Evolutionary conservation across 2,888 invertebrate species (phyloP).

Genomic region (Augochlorella aurata): DNA sequence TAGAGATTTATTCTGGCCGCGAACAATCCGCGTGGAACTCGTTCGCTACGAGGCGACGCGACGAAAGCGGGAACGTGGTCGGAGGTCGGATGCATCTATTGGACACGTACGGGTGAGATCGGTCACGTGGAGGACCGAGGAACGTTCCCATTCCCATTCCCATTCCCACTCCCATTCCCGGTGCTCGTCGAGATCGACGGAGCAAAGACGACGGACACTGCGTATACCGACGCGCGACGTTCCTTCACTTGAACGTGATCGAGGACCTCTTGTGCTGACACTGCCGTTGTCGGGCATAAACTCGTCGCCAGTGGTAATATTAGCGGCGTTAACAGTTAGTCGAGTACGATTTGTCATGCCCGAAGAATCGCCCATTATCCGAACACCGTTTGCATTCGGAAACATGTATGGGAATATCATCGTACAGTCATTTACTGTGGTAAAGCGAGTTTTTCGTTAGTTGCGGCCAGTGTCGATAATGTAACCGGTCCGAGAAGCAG

Average conservation of each 20-base stretch:
- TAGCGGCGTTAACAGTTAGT: conserved; percentile 61
- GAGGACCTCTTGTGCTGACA: conserved; percentile 71
- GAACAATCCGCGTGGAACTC: too few relatives aligned
- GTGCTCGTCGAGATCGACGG: conserved; percentile 53
- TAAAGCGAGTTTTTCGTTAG: neutral
- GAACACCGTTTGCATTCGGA: neutral
- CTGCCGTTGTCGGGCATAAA: conserved; percentile 44
- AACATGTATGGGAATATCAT: neutral
- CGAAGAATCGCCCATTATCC: conserved; percentile 15
- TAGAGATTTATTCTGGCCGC: too few relatives aligned
- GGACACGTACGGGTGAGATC: conserved; percentile 55
- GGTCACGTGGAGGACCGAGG: conserved; percentile 58
- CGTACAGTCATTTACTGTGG: neutral
- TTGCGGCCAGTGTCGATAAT: too few relatives aligned
- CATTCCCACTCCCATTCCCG: too few relatives aligned
- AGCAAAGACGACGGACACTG: conserved; percentile 37
- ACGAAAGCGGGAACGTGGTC: conserved; percentile 15
- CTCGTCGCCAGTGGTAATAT: conserved; percentile 47
- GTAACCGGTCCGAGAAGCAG: too few relatives aligned
- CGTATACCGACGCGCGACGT: conserved; percentile 37
- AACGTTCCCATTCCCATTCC: conserved; percentile 21
- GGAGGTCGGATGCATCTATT: conserved; percentile 37
- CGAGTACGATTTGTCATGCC: conserved; percentile 34
- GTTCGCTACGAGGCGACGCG: neutral
- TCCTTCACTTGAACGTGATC: conserved; percentile 73